phyloP scores from a whole-genome alignment of 2,797 vertebrate species.

The Malacoraja senta region DNA sequence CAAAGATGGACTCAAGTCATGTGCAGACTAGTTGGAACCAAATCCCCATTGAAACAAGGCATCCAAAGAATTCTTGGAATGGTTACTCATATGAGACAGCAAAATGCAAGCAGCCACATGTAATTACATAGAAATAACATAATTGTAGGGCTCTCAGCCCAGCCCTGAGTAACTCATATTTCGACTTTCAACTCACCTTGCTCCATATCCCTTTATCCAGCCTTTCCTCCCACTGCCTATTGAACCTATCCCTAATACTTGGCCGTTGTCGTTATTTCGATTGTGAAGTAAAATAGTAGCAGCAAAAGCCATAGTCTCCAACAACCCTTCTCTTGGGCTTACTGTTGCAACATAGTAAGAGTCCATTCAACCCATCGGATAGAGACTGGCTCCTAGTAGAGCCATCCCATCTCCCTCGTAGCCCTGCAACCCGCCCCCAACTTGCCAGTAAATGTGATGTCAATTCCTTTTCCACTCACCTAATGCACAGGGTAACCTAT shows the following conservation, averaged over 20 bases:
- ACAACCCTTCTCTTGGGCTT: background rate
- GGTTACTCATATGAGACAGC: background rate
- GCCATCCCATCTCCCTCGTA: too few species aligned
- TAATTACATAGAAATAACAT: background rate
- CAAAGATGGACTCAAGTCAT: background rate
- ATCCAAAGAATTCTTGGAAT: slow-evolving; percentile 1
- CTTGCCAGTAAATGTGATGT: too few species aligned
- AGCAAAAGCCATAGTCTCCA: background rate
- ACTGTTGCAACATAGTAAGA: too few species aligned
- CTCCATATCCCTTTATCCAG: background rate
- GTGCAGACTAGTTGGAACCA: background rate
- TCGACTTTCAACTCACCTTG: too few species aligned
- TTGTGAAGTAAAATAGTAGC: background rate
- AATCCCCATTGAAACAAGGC: background rate
- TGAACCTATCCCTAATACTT: background rate
- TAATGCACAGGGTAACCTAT: too few species aligned
- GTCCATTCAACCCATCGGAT: too few species aligned
- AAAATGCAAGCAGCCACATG: background rate
- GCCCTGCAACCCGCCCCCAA: too few species aligned
- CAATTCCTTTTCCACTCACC: too few species aligned
- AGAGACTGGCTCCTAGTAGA: too few species aligned
- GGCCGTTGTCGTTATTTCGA: background rate
- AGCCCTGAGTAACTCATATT: background rate
- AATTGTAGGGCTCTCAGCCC: background rate
- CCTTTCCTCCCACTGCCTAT: background rate